A percentile compares a stretch with the other conserved stretches of the same genome.
Conservation (phyloP, 2,888 invertebrate genomes). For the Endotricha flammealis region DNA sequence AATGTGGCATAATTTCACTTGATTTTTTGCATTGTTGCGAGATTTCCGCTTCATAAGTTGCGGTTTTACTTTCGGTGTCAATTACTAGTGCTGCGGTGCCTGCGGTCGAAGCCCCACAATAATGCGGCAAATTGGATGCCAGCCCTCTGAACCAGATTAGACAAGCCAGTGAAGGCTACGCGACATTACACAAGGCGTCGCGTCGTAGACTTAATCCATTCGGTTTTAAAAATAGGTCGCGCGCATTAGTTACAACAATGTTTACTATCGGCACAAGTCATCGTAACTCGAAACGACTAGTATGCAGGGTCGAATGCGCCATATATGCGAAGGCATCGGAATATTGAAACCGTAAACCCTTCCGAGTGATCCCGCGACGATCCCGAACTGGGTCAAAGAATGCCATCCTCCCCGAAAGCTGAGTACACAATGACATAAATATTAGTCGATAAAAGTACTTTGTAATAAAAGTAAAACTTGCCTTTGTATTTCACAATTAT, state of each 20-base stretch:
- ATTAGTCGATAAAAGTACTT: no score
- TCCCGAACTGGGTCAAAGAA: constrained; percentile 60
- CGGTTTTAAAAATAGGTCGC: constrained; percentile 45
- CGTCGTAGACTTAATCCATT: constrained; percentile 35
- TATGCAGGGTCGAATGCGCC: constrained; percentile 30
- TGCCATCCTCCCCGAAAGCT: constrained; percentile 46
- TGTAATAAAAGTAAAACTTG: no score
- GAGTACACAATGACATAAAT: constrained; percentile 33
- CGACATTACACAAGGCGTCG: constrained; percentile 44
- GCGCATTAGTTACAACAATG: constrained; percentile 24
- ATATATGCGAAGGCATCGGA: constrained; percentile 43
- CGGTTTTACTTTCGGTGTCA: constrained; percentile 64
- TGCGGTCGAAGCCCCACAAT: constrained; percentile 68
- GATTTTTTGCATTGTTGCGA: constrained; percentile 45
- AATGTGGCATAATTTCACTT: constrained; percentile 45
- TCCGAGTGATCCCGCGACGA: constrained; percentile 52
- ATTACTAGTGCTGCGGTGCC: constrained; percentile 63
- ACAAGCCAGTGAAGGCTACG: constrained; percentile 56
- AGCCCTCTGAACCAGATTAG: constrained; percentile 64
- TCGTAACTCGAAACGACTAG: constrained; percentile 30
- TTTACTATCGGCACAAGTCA: constrained; percentile 25
- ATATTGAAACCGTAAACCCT: constrained; percentile 72
- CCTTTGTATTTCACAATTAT: no score
- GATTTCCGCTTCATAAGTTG: constrained; percentile 55
- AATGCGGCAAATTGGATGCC: constrained; percentile 66